Percentiles rank a stretch among this genome's conserved stretches.
These are phyloP conservation scores for Cephus pygmeus DNA, from an alignment of 2,888 invertebrate species.

Conservation along the genomic window DNA sequence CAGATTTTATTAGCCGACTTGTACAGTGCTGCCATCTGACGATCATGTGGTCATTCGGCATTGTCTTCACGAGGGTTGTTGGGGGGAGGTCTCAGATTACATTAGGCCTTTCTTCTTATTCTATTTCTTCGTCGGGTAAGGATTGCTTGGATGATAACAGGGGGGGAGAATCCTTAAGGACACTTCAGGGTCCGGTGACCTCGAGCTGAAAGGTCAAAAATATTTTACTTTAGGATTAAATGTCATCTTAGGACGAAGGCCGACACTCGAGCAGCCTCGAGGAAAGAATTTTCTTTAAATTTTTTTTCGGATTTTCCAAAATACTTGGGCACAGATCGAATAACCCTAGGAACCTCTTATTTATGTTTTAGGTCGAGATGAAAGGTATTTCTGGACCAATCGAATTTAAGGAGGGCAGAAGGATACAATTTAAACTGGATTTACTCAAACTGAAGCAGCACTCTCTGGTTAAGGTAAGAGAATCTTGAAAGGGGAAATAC, in stretches of 20 bases:
- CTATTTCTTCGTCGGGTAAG: neutral
- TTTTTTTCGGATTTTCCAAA: neutral
- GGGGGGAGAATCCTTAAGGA: neutral
- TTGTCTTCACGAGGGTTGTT: neutral
- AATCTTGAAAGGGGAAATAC: neutral
- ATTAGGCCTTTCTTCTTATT: neutral
- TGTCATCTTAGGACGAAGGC: neutral
- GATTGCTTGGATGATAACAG: neutral
- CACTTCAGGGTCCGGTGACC: neutral
- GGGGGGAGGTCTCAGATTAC: neutral
- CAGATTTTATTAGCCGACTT: neutral
- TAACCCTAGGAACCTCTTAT: neutral
- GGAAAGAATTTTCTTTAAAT: neutral
- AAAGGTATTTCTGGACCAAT: conserved; percentile 84
- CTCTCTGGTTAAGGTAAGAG: conserved; percentile 72
- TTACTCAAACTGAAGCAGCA: conserved; percentile 80
- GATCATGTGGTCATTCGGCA: neutral
- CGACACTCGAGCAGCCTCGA: no score
- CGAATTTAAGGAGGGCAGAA: conserved; percentile 81
- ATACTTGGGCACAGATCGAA: neutral
- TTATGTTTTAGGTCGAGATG: conserved; percentile 75
- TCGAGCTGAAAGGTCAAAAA: no score
- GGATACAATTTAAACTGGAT: conserved; percentile 81
- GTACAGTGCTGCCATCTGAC: neutral
- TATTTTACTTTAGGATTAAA: neutral